These are phyloP conservation scores for Cosmorhoe ocellata DNA, from an alignment of 2,888 invertebrate species.

Conservation along the genomic window DNA sequence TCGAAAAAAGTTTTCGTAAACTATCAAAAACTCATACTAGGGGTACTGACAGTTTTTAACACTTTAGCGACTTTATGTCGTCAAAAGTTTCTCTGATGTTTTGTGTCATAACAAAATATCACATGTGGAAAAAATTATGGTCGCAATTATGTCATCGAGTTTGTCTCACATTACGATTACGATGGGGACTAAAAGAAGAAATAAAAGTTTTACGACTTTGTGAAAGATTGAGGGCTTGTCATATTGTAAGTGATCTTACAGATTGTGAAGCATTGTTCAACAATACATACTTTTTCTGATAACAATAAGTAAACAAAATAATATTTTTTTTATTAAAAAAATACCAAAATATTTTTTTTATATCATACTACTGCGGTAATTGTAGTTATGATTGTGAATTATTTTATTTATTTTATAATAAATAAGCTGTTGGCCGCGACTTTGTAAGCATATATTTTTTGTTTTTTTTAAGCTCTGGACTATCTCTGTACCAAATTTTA, in stretches of 20 bases:
- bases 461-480: no score
- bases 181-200: conserved; percentile 19
- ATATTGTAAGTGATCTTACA: conserved; percentile 24
- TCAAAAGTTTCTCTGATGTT: not conserved
- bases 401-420: no score
- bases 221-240: conserved; percentile 23
- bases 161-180: conserved; percentile 31
- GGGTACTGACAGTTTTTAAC: conserved; percentile 15
- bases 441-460: no score
- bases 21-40: no score
- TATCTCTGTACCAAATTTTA: no score
- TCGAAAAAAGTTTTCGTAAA: no score
- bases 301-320: no score
- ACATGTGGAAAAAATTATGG: conserved; percentile 34
- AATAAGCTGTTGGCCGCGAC: no score
- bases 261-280: conserved; percentile 9
- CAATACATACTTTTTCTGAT: not conserved
- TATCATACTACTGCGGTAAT: no score
- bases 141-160: conserved; percentile 52
- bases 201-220: conserved; percentile 26
- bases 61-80: conserved; percentile 12
- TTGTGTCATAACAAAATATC: conserved; percentile 24
- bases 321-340: no score
- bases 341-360: no score
- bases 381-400: no score